Evolutionary conservation across 1,140 invertebrate genomes (phyloP), one percentile per base, ranked within the genome.

Genomic region (Drosophila arizonae): DNA sequence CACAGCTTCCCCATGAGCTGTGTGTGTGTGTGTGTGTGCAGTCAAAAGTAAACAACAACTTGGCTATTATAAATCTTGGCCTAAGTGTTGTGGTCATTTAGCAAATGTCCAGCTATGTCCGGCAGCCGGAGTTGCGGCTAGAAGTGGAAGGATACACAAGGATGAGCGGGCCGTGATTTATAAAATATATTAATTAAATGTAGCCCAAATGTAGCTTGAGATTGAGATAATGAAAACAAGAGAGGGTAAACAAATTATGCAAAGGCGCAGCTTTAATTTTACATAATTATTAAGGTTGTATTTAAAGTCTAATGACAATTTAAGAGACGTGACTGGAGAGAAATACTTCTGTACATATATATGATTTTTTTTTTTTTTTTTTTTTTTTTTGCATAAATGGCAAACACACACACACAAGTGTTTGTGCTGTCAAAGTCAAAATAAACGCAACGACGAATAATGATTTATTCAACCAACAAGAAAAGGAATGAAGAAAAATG

Each of bases 41-140:
- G 72, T 82, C 58, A 70, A 70, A 87, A 87, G 82, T 81, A 78
- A 87, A 81, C 71, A 86, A 65, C 70, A 80, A 85, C 80, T 84
- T 63, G 64, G 61, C 60, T 54, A 86, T 74, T 87, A 81, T 69
- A 80, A 72, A 72, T 79, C 63, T 73, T 66, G 52, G 65, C 77
- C 84, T 88, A 88, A 88, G 84, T 88, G 84, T 87, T 87, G 82
- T 88, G 84, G 84, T 76, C 84, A 88, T 88, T 88, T 88, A 88
- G 84, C 79, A 84, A 88, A 88, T 84, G 80, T 79, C 80, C 80
- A 69, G 57, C 81, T 17, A 77, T 81, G 81, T 86, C 81, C 82
- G 79, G 82, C 84, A 88, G 77, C 67, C 69, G 84, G 84, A 88
- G 87, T 82, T 79, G 76, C 77, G 62, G 55, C 57, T 64, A 57